A percentile compares a stretch with the other conserved stretches of the same genome.
These are phyloP conservation scores for Drosophila monieri DNA, from an alignment of 2,888 invertebrate genomes.

Conservation along the genomic window DNA sequence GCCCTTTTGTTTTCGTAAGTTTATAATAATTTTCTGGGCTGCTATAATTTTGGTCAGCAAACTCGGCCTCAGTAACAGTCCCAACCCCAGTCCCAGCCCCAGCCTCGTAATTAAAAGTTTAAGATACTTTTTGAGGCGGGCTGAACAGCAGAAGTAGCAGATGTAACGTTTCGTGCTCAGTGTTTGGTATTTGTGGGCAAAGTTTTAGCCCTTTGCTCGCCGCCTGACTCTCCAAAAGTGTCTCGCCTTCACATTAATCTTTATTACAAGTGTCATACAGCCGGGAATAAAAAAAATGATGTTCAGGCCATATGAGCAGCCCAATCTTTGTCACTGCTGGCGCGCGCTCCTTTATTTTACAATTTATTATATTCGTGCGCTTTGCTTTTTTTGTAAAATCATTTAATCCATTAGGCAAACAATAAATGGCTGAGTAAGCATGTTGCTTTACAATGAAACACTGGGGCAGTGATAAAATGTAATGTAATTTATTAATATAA, in stretches of 20 bases:
- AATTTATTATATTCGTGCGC: conserved; percentile 71
- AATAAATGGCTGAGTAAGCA: conserved; percentile 79
- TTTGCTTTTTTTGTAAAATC: conserved; percentile 68
- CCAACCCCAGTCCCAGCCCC: neutral
- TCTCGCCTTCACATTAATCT: conserved; percentile 67
- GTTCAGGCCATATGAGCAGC: conserved; percentile 50
- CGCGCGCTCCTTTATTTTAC: conserved; percentile 63
- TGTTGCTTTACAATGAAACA: conserved; percentile 75
- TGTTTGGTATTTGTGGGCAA: conserved; percentile 59
- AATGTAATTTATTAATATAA: conserved; percentile 75
- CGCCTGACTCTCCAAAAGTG: conserved; percentile 7
- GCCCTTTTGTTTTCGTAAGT: conserved; percentile 51
- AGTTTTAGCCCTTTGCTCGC: conserved; percentile 36
- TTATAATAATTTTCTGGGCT: conserved; percentile 68
- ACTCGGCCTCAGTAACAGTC: neutral
- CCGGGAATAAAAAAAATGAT: conserved; percentile 13
- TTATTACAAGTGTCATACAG: conserved; percentile 74
- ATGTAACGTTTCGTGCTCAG: conserved; percentile 45
- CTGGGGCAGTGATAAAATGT: conserved; percentile 67
- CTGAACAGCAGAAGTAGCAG: conserved; percentile 38
- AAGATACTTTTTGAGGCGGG: conserved; percentile 74
- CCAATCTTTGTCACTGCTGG: conserved; percentile 71
- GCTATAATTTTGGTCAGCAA: conserved; percentile 57
- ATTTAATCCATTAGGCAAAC: conserved; percentile 79
- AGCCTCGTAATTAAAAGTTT: conserved; percentile 73